phyloP scores from a whole-genome alignment of 1,140 invertebrate genomes.

The Kradibia gibbosae region DNA sequence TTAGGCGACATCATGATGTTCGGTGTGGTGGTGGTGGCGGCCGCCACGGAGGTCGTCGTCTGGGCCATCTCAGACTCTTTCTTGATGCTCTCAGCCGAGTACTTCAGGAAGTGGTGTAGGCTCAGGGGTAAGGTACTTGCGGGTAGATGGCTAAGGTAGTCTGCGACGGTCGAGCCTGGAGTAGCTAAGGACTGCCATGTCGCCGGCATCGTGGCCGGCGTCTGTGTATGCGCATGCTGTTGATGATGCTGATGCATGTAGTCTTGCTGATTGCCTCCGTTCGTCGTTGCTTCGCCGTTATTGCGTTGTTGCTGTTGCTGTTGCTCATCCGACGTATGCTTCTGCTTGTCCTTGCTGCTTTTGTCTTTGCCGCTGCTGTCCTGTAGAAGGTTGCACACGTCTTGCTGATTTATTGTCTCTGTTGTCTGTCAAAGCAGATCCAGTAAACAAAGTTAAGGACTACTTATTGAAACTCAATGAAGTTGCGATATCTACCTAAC shows the following conservation, averaged over 20 bases:
- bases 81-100: conserved; percentile 84
- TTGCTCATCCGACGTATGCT: conserved; percentile 69
- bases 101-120: conserved; percentile 87
- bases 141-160: conserved; percentile 84
- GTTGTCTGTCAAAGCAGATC: conserved; percentile 55
- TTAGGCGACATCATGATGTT: conserved; percentile 72
- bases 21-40: conserved; percentile 72
- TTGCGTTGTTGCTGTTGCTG: conserved; percentile 65
- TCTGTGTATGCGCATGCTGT: conserved; percentile 71
- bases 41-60: conserved; percentile 70
- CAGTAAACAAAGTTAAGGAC: background rate
- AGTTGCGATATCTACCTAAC: background rate
- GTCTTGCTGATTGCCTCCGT: conserved; percentile 66
- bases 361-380: conserved; percentile 53
- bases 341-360: conserved; percentile 65
- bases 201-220: conserved; percentile 72
- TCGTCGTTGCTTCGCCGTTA: conserved; percentile 62
- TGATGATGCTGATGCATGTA: conserved; percentile 71
- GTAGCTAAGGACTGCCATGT: conserved; percentile 84
- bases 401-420: conserved; percentile 69
- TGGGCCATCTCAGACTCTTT: conserved; percentile 79
- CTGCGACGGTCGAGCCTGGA: conserved; percentile 83
- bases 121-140: conserved; percentile 83
- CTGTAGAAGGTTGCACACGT: conserved; percentile 70
- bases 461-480: background rate